Evolutionary conservation across 2,888 invertebrate species (phyloP).

Genomic region (Leptopterna dolabrata): DNA sequence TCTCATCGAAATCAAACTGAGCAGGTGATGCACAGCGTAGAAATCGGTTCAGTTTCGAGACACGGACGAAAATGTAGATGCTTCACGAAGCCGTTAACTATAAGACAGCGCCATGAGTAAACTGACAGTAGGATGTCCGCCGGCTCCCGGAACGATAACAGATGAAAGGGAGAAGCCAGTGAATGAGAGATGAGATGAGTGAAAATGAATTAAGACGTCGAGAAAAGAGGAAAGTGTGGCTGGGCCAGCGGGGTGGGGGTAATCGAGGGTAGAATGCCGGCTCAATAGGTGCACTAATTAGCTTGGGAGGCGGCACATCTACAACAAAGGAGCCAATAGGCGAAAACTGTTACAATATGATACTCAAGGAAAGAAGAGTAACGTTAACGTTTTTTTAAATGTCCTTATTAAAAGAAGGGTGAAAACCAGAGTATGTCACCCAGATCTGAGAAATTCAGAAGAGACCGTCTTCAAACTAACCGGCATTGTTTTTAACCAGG

Average conservation of each 20-base stretch:
- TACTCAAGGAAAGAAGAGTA: background rate
- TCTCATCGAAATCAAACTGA: too few relatives aligned
- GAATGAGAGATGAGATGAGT: background rate
- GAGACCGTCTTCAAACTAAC: slow-evolving; percentile 36
- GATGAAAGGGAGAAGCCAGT: background rate
- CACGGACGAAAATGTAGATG: background rate
- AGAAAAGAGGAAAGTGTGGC: background rate
- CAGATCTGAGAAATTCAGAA: slow-evolving; percentile 35
- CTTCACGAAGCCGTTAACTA: background rate
- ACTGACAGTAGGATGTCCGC: background rate
- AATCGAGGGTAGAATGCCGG: slow-evolving; percentile 24
- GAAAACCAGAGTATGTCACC: slow-evolving; percentile 42
- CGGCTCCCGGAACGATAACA: background rate
- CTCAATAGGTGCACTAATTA: slow-evolving; percentile 3
- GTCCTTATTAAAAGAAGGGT: background rate
- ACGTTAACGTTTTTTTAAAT: background rate
- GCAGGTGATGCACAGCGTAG: too few relatives aligned
- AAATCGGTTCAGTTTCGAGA: too few relatives aligned
- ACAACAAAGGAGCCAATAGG: background rate
- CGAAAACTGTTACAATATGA: background rate
- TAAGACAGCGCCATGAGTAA: background rate
- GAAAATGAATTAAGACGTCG: background rate
- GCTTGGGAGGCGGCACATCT: slow-evolving; percentile 8
- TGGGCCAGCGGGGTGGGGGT: background rate
- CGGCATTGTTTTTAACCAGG: slow-evolving; percentile 10